Evolutionary conservation across 35 echinoderm and acorn worm genomes (phyloP).

Genomic region (Heliocidaris erythrogramma): DNA sequence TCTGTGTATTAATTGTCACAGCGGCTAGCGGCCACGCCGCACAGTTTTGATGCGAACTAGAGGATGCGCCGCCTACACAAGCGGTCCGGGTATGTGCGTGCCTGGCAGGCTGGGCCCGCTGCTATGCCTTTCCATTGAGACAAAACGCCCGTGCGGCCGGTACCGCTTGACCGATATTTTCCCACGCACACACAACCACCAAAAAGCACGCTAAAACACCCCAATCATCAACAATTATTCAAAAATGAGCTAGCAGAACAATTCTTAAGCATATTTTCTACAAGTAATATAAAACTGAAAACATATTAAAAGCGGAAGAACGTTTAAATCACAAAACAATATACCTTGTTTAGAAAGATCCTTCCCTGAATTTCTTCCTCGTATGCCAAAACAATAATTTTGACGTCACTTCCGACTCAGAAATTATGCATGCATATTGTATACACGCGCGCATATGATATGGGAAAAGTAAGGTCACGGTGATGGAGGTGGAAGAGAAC

Average conservation of each 20-base stretch:
- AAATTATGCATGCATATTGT: not conserved
- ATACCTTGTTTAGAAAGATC: not conserved
- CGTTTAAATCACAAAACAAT: not conserved
- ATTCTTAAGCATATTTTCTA: not conserved
- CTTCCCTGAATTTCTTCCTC: conserved; percentile 33
- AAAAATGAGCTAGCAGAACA: not conserved
- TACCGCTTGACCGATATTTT: not conserved
- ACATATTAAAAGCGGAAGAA: not conserved
- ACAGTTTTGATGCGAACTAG: no score
- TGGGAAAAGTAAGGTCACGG: no score
- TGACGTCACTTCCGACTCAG: conserved; percentile 39
- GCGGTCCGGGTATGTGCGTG: not conserved
- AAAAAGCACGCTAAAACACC: not conserved
- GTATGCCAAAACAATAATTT: conserved; percentile 28
- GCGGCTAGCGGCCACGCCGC: no score
- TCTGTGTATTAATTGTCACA: no score
- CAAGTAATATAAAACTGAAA: not conserved
- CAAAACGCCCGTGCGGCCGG: not conserved
- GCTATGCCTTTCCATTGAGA: not conserved
- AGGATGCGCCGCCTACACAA: not conserved
- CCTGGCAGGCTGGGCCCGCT: not conserved
- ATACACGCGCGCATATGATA: not conserved
- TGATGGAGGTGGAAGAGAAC: no score
- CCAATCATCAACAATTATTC: not conserved
- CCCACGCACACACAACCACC: not conserved